Percentiles rank a stretch among this genome's conserved stretches.
Evolutionary conservation across 2,797 vertebrate genomes (phyloP).

Genomic region (Gymnothorax javanicus): DNA sequence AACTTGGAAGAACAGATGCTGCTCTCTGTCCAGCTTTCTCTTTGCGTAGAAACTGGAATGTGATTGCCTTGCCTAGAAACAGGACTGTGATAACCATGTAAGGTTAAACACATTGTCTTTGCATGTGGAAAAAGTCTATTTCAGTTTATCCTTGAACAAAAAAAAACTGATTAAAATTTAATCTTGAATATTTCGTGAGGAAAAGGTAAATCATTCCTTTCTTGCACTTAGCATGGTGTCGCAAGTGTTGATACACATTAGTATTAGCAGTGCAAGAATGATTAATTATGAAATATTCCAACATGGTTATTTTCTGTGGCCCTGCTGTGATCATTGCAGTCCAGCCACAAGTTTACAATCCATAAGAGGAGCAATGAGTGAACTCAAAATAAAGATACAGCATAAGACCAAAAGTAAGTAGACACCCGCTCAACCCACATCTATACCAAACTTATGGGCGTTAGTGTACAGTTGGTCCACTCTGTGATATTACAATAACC

Average conservation of each 20-base stretch:
- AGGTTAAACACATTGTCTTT: background rate
- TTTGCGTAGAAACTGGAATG: background rate
- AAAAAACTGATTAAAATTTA: background rate
- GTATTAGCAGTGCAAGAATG: background rate
- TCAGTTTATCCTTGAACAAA: background rate
- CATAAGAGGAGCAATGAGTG: background rate
- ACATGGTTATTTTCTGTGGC: background rate
- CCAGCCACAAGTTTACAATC: background rate
- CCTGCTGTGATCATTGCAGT: background rate
- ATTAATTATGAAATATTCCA: background rate
- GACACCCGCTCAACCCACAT: too few relatives aligned
- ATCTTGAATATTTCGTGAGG: background rate
- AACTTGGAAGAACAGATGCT: background rate
- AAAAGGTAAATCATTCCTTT: background rate
- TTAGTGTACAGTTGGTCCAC: too few relatives aligned
- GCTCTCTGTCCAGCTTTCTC: background rate
- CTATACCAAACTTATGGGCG: too few relatives aligned
- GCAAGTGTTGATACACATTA: background rate
- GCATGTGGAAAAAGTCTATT: background rate
- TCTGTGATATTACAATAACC: too few relatives aligned
- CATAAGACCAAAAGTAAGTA: background rate
- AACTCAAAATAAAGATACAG: background rate
- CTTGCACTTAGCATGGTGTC: background rate
- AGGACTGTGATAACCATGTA: background rate
- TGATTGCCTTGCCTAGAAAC: background rate